Evolutionary conservation across 2,888 invertebrate species (phyloP), one percentile per base, ranked within the genome.

Genomic region (Cephonodes hylas): DNA sequence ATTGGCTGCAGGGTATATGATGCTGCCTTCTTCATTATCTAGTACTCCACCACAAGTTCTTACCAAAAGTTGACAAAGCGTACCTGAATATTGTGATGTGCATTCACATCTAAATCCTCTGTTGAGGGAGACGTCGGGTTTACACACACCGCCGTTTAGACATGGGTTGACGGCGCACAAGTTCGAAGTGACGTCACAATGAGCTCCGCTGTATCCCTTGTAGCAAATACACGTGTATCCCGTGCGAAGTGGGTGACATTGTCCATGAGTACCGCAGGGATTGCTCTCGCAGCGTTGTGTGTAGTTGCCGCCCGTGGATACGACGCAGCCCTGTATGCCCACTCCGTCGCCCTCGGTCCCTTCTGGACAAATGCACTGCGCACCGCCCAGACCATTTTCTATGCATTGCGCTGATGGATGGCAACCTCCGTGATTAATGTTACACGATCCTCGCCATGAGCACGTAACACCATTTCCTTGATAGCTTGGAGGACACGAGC

Each of bases 401-500:
- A 94, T 82, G 77, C 99, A 99, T 42, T 91, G 93, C 0, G 99
- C 99, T 7, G 94, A 84, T 0, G 95, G 95, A 90, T 97, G 96
- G 77, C 99, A 99, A 1, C 97, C 97, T 7, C 97, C 97, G 76
- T 96, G 96, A 79, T 96, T 95, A n/a, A 94, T 88, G 46, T 89
- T 91, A 77, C 97, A 97, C 4, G 94, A 86, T 25, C 95, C 95
- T 68, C 93, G 93, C 86, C 93, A 96, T 0, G 88, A 88, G 79
- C 99, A 98, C 0, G 89, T 93, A 0, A 93, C 84, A 1, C 99
- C 99, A 81, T 98, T 95, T 0, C 99, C 99, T 68, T 93, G 89
- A 85, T 96, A 99, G 10, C 98, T 98, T 15, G 95, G 80, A 0
- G 99, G 99, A 86, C 99, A 99, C 0, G 94, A 83, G 0, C 96